These are phyloP conservation scores for Habroteleia sp. DNA, from an alignment of 2,888 invertebrate genomes.

Conservation along the genomic window DNA sequence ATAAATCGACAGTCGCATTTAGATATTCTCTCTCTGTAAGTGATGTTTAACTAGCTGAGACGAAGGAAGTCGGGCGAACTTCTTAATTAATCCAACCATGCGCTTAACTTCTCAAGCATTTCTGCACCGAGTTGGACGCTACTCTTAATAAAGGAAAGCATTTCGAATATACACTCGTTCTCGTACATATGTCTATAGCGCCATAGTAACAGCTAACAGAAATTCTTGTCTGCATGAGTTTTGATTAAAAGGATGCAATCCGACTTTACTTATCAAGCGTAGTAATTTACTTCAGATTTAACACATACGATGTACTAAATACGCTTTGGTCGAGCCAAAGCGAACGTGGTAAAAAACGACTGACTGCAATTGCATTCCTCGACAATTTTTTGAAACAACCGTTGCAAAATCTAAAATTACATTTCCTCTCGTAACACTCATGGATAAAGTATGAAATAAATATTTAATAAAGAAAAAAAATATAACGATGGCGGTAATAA, in stretches of 20 bases:
- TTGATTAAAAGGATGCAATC: slow-evolving; percentile 49
- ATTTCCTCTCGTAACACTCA: too few species aligned
- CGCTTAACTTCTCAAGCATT: slow-evolving; percentile 49
- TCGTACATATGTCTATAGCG: slow-evolving; percentile 21
- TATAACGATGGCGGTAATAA: too few species aligned
- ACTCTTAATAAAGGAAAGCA: slow-evolving; percentile 53
- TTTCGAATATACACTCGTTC: slow-evolving; percentile 51
- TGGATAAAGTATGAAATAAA: too few species aligned
- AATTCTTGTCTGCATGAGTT: slow-evolving; percentile 43
- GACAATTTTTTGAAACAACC: too few species aligned
- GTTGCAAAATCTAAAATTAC: too few species aligned
- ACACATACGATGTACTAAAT: not conserved
- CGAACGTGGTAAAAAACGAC: too few species aligned
- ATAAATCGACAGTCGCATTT: slow-evolving; percentile 37
- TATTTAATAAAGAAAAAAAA: too few species aligned
- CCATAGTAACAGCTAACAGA: slow-evolving; percentile 34
- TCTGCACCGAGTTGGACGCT: slow-evolving; percentile 46
- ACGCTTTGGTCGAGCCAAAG: not conserved
- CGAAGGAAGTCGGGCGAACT: slow-evolving; percentile 48
- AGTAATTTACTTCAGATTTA: slow-evolving; percentile 8
- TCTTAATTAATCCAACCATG: slow-evolving; percentile 61
- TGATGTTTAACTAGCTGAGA: slow-evolving; percentile 53
- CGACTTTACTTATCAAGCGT: slow-evolving; percentile 10
- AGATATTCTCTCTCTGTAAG: slow-evolving; percentile 15
- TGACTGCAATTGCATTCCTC: too few species aligned